phyloP scores from a whole-genome alignment of 2,797 vertebrate genomes.

The Lerista edwardsae region DNA sequence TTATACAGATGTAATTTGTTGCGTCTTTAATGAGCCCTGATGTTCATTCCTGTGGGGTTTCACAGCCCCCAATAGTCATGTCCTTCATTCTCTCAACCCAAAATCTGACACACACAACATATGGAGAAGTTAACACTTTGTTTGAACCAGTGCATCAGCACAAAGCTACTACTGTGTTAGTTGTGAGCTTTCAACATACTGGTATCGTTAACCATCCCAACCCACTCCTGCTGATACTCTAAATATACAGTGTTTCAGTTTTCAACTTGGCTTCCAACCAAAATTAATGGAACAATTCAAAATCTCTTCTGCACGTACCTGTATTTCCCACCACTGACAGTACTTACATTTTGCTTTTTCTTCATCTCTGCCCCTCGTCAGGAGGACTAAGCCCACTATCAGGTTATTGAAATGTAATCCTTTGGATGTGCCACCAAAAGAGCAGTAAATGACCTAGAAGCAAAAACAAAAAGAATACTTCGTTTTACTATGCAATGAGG shows the following conservation, averaged over 20 bases:
- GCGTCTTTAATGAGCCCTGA: neutral
- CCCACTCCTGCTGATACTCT: too few species aligned
- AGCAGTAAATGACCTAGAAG: slow-evolving; percentile 93
- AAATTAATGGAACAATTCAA: too few species aligned
- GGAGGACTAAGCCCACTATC: slow-evolving; percentile 94
- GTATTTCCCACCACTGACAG: neutral
- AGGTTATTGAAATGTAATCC: slow-evolving; percentile 98
- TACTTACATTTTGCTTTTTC: slow-evolving; percentile 97
- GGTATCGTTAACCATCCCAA: neutral
- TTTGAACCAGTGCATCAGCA: neutral
- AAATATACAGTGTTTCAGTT: neutral
- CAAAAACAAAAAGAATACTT: neutral
- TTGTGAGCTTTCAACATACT: neutral
- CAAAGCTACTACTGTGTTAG: neutral
- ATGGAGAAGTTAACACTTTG: too few species aligned
- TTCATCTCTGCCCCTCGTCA: slow-evolving; percentile 95
- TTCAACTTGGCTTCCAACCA: neutral
- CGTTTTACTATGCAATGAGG: neutral
- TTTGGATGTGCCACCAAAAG: slow-evolving; percentile 96
- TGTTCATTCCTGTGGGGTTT: neutral
- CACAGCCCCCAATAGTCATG: neutral
- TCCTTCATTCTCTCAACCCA: neutral
- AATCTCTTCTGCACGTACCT: neutral
- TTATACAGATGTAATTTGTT: neutral
- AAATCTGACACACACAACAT: neutral